Conservation (phyloP, 2,888 invertebrate genomes). For the Cosmia pyralina region DNA sequence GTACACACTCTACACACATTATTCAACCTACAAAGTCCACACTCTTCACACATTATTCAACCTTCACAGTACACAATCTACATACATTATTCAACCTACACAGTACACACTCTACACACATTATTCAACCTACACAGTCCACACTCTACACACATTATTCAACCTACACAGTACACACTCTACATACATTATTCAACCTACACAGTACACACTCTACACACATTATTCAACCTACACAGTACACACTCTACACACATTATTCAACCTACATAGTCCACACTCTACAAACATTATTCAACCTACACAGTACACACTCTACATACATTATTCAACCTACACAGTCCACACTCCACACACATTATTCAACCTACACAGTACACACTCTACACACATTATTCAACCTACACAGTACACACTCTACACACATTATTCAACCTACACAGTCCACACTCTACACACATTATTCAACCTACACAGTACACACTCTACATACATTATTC, state of each 20-base stretch:
- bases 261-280: slow-evolving; percentile 7
- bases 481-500: not conserved
- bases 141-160: not conserved
- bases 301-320: slow-evolving; percentile 1
- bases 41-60: not conserved
- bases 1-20: not conserved
- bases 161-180: slow-evolving; percentile 9
- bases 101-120: not conserved
- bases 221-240: slow-evolving; percentile 11
- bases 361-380: slow-evolving; percentile 12
- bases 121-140: slow-evolving; percentile 12
- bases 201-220: not conserved
- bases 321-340: slow-evolving; percentile 13
- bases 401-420: slow-evolving; percentile 5
- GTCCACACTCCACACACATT: not conserved
- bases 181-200: slow-evolving; percentile 6
- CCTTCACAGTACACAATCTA: slow-evolving; percentile 5
- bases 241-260: not conserved
- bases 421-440: slow-evolving; percentile 12
- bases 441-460: not conserved
- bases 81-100: slow-evolving; percentile 13
- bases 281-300: slow-evolving; percentile 1
- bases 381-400: not conserved
- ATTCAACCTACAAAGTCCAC: slow-evolving; percentile 11
- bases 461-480: slow-evolving; percentile 13